A percentile compares a stretch with the other conserved stretches of the same genome.
These are phyloP conservation scores for Tetragnatha versicolor DNA, from an alignment of 1,140 invertebrate species.

Conservation along the genomic window DNA sequence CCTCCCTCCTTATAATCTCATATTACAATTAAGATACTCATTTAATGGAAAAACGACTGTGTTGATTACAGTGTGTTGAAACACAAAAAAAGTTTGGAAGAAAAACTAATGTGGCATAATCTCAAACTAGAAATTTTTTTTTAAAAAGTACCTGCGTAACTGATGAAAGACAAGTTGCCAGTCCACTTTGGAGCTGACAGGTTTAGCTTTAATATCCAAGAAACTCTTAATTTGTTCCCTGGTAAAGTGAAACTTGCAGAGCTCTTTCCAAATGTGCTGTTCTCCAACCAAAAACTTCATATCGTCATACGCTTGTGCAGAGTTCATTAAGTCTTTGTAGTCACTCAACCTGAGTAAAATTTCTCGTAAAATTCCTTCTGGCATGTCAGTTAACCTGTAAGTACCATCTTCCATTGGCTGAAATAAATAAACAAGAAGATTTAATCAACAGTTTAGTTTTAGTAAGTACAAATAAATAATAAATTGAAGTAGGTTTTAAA, in stretches of 20 bases:
- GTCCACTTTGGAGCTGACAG: slow-evolving; percentile 63
- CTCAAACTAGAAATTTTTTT: neutral
- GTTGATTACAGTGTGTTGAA: too few species aligned
- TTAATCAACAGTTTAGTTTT: neutral
- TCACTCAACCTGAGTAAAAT: slow-evolving; percentile 89
- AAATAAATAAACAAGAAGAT: slow-evolving; percentile 56
- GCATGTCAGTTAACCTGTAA: slow-evolving; percentile 86
- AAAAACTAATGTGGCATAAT: too few species aligned
- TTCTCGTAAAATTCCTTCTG: slow-evolving; percentile 90
- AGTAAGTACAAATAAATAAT: neutral
- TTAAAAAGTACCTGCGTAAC: slow-evolving; percentile 76
- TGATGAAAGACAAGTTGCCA: slow-evolving; percentile 79
- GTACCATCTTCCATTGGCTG: slow-evolving; percentile 83
- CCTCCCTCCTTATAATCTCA: too few species aligned
- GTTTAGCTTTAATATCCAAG: slow-evolving; percentile 27
- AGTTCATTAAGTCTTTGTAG: slow-evolving; percentile 85
- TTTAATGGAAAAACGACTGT: neutral
- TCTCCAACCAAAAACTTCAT: slow-evolving; percentile 85
- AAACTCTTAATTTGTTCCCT: slow-evolving; percentile 75
- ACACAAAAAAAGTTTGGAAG: too few species aligned
- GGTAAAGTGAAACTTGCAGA: slow-evolving; percentile 91
- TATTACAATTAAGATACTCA: slow-evolving; percentile 1
- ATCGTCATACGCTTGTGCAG: slow-evolving; percentile 74
- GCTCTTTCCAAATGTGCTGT: slow-evolving; percentile 88
- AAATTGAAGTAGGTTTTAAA: too few species aligned